A percentile compares a stretch with the other conserved stretches of the same genome.
phyloP scores from a whole-genome alignment of 2,113 vertebrate genomes.

The Dromaius novaehollandiae region DNA sequence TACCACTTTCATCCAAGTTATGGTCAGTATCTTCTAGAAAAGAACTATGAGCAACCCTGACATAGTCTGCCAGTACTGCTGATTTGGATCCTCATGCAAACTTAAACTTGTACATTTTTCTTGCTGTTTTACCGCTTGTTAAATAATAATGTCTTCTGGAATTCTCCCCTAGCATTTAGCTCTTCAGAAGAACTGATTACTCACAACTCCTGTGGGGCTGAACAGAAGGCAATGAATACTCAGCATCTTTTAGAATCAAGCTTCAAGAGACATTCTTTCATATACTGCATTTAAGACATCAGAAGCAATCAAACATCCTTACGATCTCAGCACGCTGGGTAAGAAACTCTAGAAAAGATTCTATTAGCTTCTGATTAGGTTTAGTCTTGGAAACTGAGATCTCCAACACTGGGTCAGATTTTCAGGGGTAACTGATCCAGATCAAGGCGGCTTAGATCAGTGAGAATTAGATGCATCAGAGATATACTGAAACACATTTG shows the following conservation, averaged over 20 bases:
- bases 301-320: background rate
- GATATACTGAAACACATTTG: background rate
- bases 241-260: background rate
- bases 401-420: background rate
- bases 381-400: background rate
- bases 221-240: background rate
- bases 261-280: background rate
- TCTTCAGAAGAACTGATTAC: background rate
- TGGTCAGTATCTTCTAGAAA: background rate
- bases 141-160: background rate
- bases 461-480: background rate
- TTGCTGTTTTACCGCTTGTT: background rate
- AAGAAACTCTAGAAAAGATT: background rate
- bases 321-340: background rate
- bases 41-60: background rate
- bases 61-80: background rate
- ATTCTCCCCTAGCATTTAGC: background rate
- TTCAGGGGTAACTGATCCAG: background rate
- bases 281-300: background rate
- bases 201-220: background rate
- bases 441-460: background rate
- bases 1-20: background rate
- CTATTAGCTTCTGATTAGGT: background rate
- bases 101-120: background rate
- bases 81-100: background rate